A percentile compares a stretch with the other conserved stretches of the same genome.
Evolutionary conservation across 1,140 invertebrate species (phyloP).

Genomic region (Galendromus occidentalis): DNA sequence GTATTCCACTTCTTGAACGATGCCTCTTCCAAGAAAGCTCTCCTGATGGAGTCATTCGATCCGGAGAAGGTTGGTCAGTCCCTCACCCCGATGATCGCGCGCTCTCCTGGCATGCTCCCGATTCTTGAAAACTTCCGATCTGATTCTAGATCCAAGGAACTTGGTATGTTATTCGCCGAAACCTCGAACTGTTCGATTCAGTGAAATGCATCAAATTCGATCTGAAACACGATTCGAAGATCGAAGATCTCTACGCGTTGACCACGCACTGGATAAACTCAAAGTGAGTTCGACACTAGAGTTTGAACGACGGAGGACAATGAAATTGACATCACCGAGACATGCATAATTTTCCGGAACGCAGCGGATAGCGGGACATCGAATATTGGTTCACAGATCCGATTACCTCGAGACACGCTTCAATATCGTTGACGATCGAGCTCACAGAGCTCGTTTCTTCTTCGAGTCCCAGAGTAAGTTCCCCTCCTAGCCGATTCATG

Average conservation of each 20-base stretch:
- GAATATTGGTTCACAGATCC: background rate
- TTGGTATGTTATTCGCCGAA: background rate
- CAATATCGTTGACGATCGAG: background rate
- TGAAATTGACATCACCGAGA: background rate
- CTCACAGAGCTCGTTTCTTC: background rate
- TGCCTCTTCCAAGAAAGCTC: background rate
- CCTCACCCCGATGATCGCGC: background rate
- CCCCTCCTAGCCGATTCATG: too few relatives aligned
- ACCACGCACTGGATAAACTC: background rate
- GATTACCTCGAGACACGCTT: background rate
- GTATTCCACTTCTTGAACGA: background rate
- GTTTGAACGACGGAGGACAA: background rate
- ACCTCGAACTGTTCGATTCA: background rate
- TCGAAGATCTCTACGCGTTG: background rate
- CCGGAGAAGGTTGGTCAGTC: background rate
- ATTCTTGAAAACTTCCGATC: too few relatives aligned
- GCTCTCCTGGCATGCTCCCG: too few relatives aligned
- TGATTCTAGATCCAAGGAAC: background rate
- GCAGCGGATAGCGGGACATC: background rate
- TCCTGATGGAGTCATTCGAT: constrained; percentile 1
- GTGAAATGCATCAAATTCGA: background rate
- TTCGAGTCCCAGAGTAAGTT: background rate
- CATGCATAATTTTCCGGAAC: background rate
- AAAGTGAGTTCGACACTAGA: background rate
- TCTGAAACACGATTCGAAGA: background rate